A percentile compares a stretch with the other conserved stretches of the same genome.
phyloP scores from a whole-genome alignment of 2,888 invertebrate genomes.

The Drosophila imparisetae region DNA sequence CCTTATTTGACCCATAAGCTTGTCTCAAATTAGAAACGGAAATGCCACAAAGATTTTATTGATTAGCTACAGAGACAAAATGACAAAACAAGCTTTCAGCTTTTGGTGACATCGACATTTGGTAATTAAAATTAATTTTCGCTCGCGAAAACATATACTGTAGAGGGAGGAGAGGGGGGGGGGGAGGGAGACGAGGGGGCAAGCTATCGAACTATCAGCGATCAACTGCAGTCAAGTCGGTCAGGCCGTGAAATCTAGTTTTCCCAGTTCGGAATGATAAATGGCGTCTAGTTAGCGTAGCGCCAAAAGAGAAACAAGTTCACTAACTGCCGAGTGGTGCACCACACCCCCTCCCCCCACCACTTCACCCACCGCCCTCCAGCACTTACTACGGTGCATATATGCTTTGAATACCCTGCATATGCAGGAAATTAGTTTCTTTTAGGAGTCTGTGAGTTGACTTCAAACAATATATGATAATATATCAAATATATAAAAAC shows the following conservation, averaged over 20 bases:
- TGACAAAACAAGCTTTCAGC: conserved; percentile 44
- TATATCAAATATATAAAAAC: not conserved
- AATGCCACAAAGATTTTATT: conserved; percentile 53
- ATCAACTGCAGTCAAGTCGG: conserved; percentile 42
- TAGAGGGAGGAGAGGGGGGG: conserved; percentile 3
- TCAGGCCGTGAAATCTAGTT: conserved; percentile 66
- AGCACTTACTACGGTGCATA: not conserved
- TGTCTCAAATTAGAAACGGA: conserved; percentile 40
- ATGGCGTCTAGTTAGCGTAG: conserved; percentile 74
- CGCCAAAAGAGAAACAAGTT: conserved; percentile 78
- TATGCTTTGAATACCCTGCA: conserved; percentile 8
- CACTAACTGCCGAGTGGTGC: conserved; percentile 36
- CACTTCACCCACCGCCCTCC: not conserved
- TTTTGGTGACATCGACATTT: conserved; percentile 55
- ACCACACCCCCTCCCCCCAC: conserved; percentile 1
- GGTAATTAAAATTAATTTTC: conserved; percentile 78
- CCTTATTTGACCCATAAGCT: not conserved
- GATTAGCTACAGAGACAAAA: conserved; percentile 36
- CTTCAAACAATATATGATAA: not conserved
- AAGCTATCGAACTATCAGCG: conserved; percentile 14
- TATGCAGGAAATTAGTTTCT: not conserved
- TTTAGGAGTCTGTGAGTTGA: not conserved
- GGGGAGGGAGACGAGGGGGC: not conserved
- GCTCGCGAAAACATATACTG: conserved; percentile 10
- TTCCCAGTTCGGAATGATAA: conserved; percentile 74